Evolutionary conservation across 2,888 invertebrate genomes (phyloP).

Genomic region (Pardosa pseudoannulata): DNA sequence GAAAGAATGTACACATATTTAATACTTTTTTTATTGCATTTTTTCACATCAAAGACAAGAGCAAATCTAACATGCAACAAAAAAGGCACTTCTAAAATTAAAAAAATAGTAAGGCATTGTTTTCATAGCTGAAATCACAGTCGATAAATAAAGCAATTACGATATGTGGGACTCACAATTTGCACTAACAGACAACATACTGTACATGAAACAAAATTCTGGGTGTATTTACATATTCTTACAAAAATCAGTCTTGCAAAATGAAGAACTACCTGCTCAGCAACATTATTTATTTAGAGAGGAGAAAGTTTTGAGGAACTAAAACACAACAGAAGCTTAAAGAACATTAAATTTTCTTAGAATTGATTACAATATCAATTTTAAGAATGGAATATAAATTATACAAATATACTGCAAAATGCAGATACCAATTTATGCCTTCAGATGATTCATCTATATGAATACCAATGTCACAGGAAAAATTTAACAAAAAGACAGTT

Average conservation of each 20-base stretch:
- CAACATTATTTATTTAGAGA: background rate
- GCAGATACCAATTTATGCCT: no score
- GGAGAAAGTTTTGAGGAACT: background rate
- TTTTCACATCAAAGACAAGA: conserved; percentile 44
- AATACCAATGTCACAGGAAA: no score
- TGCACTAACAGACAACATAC: background rate
- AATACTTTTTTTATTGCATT: background rate
- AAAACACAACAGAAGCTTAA: no score
- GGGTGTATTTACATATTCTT: background rate
- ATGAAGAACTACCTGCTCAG: background rate
- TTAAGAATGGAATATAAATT: no score
- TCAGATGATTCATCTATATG: no score
- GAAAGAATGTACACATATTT: no score
- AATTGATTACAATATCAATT: no score
- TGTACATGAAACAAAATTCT: conserved; percentile 18
- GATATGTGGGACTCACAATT: conserved; percentile 49
- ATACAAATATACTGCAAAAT: no score
- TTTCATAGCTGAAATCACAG: conserved; percentile 64
- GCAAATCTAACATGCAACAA: conserved; percentile 69
- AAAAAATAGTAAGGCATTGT: conserved; percentile 70
- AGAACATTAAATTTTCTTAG: no score
- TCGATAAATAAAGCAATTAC: conserved; percentile 67
- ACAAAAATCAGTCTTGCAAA: background rate
- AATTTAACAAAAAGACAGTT: no score
- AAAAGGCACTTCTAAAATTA: conserved; percentile 70